phyloP scores from a whole-genome alignment of 2,888 invertebrate species.

The Macaria notata region DNA sequence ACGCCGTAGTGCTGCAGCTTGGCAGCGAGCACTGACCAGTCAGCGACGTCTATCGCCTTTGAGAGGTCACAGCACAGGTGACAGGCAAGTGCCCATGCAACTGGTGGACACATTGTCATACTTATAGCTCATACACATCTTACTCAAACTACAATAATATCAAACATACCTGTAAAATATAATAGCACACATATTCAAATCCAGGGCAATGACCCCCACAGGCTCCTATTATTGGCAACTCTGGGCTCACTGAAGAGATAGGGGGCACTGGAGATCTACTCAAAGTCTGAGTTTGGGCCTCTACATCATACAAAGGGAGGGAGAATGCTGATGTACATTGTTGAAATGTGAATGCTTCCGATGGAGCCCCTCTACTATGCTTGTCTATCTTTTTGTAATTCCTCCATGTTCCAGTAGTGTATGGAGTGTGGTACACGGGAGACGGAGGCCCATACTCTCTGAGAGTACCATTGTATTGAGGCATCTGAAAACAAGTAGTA shows the following conservation, averaged over 20 bases:
- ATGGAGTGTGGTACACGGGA: conserved; percentile 76
- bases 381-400: conserved; percentile 63
- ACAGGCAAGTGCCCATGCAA: too few relatives aligned
- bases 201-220: conserved; percentile 87
- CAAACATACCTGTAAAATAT: conserved; percentile 83
- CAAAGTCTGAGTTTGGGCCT: conserved; percentile 44
- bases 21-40: too few relatives aligned
- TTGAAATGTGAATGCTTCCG: conserved; percentile 63
- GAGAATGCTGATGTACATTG: conserved; percentile 73
- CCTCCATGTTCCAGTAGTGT: conserved; percentile 64
- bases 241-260: conserved; percentile 66
- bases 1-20: too few relatives aligned
- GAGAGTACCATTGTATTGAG: conserved; percentile 60
- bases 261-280: conserved; percentile 62
- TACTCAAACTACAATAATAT: background rate
- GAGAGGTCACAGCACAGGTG: too few relatives aligned
- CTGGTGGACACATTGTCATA: too few relatives aligned
- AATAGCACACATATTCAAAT: conserved; percentile 87
- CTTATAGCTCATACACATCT: background rate
- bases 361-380: conserved; percentile 42
- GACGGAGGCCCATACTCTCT: conserved; percentile 71
- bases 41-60: too few relatives aligned
- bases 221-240: conserved; percentile 83
- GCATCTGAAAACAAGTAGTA: conserved; percentile 54
- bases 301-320: conserved; percentile 64